A percentile compares a stretch with the other conserved stretches of the same genome.
Evolutionary conservation across 2,888 invertebrate genomes (phyloP).

Genomic region (Alviniconcha strummeri): DNA sequence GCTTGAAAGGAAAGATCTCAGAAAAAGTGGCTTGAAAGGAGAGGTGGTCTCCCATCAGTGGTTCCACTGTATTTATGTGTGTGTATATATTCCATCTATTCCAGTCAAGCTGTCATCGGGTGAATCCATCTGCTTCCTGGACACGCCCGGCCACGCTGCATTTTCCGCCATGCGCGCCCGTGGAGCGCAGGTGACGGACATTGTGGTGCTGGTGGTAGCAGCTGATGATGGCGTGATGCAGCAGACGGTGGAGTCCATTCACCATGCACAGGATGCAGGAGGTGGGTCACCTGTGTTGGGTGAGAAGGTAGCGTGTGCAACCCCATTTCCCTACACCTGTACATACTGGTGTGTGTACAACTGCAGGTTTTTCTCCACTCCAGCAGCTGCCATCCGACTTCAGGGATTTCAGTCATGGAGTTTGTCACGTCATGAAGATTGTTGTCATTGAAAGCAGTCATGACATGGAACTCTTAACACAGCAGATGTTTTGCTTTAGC

Average conservation of each 20-base stretch:
- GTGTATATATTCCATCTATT: background rate
- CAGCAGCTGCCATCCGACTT: too few species aligned
- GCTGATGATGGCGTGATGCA: slow-evolving; percentile 99
- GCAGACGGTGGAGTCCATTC: slow-evolving; percentile 94
- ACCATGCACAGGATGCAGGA: slow-evolving; percentile 78
- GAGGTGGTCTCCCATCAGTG: too few species aligned
- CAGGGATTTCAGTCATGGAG: too few species aligned
- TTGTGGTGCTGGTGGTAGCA: slow-evolving; percentile 92
- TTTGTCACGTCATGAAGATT: too few species aligned
- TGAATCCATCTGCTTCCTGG: slow-evolving; percentile 91
- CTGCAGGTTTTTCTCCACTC: too few species aligned
- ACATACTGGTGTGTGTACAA: background rate
- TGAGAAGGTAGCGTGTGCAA: background rate
- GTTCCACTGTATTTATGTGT: background rate
- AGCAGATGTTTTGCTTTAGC: too few species aligned
- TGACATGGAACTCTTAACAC: too few species aligned
- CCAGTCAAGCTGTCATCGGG: slow-evolving; percentile 82
- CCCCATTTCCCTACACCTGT: background rate
- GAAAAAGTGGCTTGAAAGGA: too few species aligned
- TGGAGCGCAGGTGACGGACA: slow-evolving; percentile 96
- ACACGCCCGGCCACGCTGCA: slow-evolving; percentile 99
- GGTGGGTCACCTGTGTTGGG: slow-evolving; percentile 45
- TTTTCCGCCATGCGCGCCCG: slow-evolving; percentile 94
- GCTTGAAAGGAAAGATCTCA: too few species aligned
- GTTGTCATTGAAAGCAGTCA: too few species aligned